These are phyloP conservation scores for Callorhinus ursinus DNA, from an alignment of 2,113 vertebrate species.

Conservation along the genomic window DNA sequence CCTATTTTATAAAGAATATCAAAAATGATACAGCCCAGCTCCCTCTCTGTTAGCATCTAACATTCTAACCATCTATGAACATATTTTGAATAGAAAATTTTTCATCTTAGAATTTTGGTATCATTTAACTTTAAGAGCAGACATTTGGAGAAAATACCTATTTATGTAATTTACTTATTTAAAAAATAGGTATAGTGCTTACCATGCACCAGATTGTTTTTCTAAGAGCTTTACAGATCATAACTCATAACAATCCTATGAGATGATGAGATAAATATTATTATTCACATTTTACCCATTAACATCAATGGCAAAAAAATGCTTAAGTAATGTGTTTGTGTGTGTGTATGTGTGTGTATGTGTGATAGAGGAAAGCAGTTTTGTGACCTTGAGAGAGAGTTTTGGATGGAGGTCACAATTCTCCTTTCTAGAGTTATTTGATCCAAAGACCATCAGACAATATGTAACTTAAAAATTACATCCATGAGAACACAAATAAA, in stretches of 20 bases:
- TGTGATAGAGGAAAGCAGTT: background rate
- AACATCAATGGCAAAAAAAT: background rate
- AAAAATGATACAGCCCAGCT: background rate
- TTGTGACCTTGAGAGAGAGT: background rate
- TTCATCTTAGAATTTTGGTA: background rate
- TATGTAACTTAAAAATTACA: background rate
- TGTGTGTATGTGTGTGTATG: background rate
- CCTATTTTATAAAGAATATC: background rate
- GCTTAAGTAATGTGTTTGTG: background rate
- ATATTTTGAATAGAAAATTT: background rate
- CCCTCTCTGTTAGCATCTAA: background rate
- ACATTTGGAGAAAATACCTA: background rate
- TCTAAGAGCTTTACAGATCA: background rate
- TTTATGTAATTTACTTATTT: background rate
- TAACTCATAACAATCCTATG: background rate
- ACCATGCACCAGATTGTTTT: background rate
- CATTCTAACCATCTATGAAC: background rate
- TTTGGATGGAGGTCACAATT: background rate
- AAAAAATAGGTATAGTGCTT: background rate
- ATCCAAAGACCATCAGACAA: background rate
- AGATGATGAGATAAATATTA: background rate
- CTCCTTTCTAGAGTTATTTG: background rate
- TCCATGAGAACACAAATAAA: background rate
- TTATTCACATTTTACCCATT: background rate
- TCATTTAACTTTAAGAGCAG: background rate